phyloP scores from a whole-genome alignment of 1,140 invertebrate genomes.

The Dendroctonus valens region DNA sequence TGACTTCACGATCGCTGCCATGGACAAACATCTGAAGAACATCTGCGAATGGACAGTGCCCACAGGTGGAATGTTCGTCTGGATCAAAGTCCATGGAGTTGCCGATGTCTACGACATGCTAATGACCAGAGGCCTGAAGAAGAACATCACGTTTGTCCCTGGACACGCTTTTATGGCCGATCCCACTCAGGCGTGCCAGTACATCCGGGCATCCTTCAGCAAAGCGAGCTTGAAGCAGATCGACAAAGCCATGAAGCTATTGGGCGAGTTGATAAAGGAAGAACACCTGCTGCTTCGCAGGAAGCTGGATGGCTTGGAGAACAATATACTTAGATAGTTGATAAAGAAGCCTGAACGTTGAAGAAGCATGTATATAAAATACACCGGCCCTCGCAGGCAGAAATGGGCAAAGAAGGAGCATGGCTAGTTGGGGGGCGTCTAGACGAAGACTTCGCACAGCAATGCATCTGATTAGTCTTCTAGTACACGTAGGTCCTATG shows the following conservation, averaged over 20 bases:
- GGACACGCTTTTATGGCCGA: slow-evolving; percentile 69
- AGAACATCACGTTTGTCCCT: slow-evolving; percentile 66
- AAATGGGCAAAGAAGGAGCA: no score
- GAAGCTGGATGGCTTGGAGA: slow-evolving; percentile 43
- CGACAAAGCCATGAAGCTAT: slow-evolving; percentile 53
- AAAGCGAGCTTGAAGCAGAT: slow-evolving; percentile 64
- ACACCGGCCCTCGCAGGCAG: no score
- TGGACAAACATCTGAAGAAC: slow-evolving; percentile 63
- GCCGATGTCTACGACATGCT: slow-evolving; percentile 73
- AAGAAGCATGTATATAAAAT: no score
- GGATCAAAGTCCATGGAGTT: slow-evolving; percentile 68
- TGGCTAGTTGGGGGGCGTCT: no score
- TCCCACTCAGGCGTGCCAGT: slow-evolving; percentile 58
- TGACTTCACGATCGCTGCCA: slow-evolving; percentile 61
- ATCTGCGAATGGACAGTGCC: slow-evolving; percentile 68
- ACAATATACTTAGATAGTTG: slow-evolving; percentile 34
- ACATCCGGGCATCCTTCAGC: slow-evolving; percentile 68
- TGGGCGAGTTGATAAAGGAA: slow-evolving; percentile 52
- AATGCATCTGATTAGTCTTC: no score
- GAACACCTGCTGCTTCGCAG: slow-evolving; percentile 50
- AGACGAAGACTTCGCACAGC: no score
- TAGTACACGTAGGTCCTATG: no score
- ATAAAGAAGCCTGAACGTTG: background rate
- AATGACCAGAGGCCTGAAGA: slow-evolving; percentile 58
- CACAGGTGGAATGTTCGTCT: slow-evolving; percentile 73